Evolutionary conservation across 2,888 invertebrate species (phyloP).

Genomic region (Spisula subtruncata): DNA sequence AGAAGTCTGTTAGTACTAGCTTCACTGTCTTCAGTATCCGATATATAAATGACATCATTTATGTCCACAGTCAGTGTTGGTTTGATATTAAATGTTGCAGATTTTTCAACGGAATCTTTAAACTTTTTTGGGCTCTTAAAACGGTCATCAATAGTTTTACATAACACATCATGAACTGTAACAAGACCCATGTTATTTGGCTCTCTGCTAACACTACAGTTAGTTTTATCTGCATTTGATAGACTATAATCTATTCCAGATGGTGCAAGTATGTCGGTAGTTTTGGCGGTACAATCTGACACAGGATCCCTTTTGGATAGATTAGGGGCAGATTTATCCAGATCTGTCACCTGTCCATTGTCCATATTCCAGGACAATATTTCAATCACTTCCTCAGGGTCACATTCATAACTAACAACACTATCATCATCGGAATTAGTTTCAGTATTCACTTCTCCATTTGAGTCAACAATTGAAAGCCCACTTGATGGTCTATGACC

Average conservation of each 20-base stretch:
- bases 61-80: neutral
- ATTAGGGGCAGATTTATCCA: neutral
- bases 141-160: neutral
- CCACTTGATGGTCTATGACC: too few relatives aligned
- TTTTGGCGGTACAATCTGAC: neutral
- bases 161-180: neutral
- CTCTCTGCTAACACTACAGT: neutral
- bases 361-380: conserved; percentile 16
- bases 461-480: too few relatives aligned
- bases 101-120: neutral
- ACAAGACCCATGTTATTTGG: neutral
- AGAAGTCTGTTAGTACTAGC: neutral
- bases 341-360: neutral
- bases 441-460: neutral
- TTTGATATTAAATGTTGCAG: neutral
- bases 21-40: conserved; percentile 24
- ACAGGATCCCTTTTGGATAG: neutral
- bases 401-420: conserved; percentile 9
- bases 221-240: neutral
- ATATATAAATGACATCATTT: conserved; percentile 16
- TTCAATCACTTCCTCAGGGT: conserved; percentile 15
- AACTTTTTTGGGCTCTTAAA: neutral
- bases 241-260: neutral
- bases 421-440: neutral
- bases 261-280: neutral